phyloP scores from a whole-genome alignment of 2,113 vertebrate genomes.

The Hemiprocne comata region DNA sequence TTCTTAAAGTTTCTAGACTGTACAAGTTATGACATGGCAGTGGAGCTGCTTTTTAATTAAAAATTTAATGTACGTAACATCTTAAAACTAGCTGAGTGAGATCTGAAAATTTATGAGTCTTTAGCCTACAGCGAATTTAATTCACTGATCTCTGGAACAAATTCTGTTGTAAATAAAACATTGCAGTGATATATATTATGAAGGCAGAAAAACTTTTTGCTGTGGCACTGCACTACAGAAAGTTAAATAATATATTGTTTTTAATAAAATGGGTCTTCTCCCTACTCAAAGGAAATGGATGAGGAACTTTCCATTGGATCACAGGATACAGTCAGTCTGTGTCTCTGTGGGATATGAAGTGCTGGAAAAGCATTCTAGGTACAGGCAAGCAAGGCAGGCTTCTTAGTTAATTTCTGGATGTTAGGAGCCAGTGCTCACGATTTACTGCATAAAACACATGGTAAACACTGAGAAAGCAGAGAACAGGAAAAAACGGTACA shows the following conservation, averaged over 20 bases:
- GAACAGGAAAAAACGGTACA: neutral
- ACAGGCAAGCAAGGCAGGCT: neutral
- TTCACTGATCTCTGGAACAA: neutral
- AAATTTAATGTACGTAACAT: neutral
- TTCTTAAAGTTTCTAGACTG: neutral
- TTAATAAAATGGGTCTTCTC: neutral
- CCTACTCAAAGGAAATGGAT: neutral
- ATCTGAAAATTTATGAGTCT: neutral
- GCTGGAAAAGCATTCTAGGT: neutral
- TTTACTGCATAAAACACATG: neutral
- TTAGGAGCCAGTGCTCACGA: neutral
- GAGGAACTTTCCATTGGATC: neutral
- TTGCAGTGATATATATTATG: neutral
- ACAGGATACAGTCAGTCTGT: neutral
- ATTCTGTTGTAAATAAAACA: constrained; percentile 11
- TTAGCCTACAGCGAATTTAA: neutral
- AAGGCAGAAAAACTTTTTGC: neutral
- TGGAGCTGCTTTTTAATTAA: neutral
- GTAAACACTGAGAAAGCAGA: neutral
- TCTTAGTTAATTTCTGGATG: neutral
- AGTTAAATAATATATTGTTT: neutral
- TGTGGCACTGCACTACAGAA: neutral
- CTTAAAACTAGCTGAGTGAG: neutral
- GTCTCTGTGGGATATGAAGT: neutral
- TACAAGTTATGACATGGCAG: neutral